Evolutionary conservation across 1,140 invertebrate genomes (phyloP), one percentile per base, ranked within the genome.

Genomic region (Drosophila subpulchrella): DNA sequence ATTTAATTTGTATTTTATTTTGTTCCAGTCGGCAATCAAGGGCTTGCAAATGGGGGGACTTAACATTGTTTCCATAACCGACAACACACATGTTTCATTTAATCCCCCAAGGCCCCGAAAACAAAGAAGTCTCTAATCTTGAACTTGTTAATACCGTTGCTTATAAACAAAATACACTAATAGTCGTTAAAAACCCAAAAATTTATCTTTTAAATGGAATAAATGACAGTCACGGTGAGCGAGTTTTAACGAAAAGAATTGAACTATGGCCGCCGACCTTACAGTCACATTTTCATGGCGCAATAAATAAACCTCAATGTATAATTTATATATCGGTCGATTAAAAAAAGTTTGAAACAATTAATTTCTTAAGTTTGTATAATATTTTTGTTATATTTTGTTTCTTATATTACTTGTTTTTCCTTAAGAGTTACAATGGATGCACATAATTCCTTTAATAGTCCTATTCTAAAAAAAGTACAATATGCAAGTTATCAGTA

Each of bases 41-140:
- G 98, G 98, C 6, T 91, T 99, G 13, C 95, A 97, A 92, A 96
- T 98, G 95, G 95, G 96, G 56, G 98, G 98, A 7, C 78, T 99
- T 15, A 95, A 98, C 66, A 96, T 99, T 63, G 94, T 98, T 17
- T 98, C 97, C 12, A 94, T 99, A 17, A 98, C 98, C 6, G 98
- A 99, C 92, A 94, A 93, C 67, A 99, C 98, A 2, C 95, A 93
- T 73, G 95, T 98, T 6, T 96, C 96, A 2, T 97, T 95, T 94
- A 95, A 95, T 91, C 96, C 96, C 41, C 95, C 94, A 32, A 92
- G 97, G 66, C 94, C 97, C 58, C 94, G 95, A 80, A 97, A 97
- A 93, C 94, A 94, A 38, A 95, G 95, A 89, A 95, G 95, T 93
- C 90, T 97, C 68, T 97, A 96, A 94, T 13, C 17, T 15, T 3